A percentile compares a stretch with the other conserved stretches of the same genome.
Evolutionary conservation across 23 tunicate genomes (phyloP).

Genomic region (Ascidia mentula): DNA sequence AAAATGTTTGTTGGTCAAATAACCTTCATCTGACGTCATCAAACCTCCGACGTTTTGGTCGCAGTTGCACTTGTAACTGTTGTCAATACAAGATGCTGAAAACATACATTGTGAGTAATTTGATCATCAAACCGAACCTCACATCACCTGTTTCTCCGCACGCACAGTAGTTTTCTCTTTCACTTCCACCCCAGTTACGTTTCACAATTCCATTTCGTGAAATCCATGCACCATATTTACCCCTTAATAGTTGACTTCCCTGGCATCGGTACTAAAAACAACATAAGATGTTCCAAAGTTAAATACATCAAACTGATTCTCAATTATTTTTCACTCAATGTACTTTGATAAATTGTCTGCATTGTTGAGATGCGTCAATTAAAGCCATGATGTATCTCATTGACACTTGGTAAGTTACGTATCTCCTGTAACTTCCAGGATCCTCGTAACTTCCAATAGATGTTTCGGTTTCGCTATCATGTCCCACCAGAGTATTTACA

Average conservation of each 20-base stretch:
- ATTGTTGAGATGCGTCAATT: no score
- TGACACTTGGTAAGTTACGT: no score
- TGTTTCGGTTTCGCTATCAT: conserved; percentile 12
- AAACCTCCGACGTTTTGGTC: neutral
- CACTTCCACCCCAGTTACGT: conserved; percentile 1
- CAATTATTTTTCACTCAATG: no score
- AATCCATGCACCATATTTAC: neutral
- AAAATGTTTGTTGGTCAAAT: neutral
- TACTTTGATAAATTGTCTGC: no score
- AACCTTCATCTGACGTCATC: neutral
- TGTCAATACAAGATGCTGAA: neutral
- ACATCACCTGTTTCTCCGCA: conserved; percentile 2
- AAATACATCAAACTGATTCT: no score
- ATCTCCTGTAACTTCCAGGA: no score
- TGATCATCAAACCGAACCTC: no score
- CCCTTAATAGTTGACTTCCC: neutral
- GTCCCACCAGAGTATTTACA: neutral
- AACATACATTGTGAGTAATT: no score
- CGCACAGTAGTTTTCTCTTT: neutral
- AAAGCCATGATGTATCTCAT: no score
- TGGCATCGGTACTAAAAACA: neutral
- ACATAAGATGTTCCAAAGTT: no score
- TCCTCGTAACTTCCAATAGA: neutral
- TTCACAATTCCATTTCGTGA: neutral
- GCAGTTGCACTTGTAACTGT: neutral